These are phyloP conservation scores for rabbit (Oryctolagus cuniculus) DNA, from an alignment of 2,113 vertebrate species.

Conservation along the genomic window mOryCun1.1 NC_091449.1:55517501-55518000, in stretches of 20 bases:
- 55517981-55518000: too few relatives aligned
- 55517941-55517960: too few relatives aligned
- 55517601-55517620: slow-evolving; percentile 85
- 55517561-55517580: slow-evolving; percentile 99
- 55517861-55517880: too few relatives aligned
- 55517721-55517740: slow-evolving; percentile 50
- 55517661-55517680: not conserved
- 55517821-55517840: too few relatives aligned
- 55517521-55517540: slow-evolving; percentile 98
- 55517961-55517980: too few relatives aligned
- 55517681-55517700: slow-evolving; percentile 55
- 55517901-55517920: too few relatives aligned
- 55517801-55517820: slow-evolving; percentile 17
- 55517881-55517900: too few relatives aligned
- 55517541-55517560: slow-evolving; percentile 97
- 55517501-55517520: slow-evolving; percentile 96
- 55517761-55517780: slow-evolving; percentile 1
- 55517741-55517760: slow-evolving; percentile 17
- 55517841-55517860: too few relatives aligned
- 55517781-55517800: slow-evolving; percentile 51
- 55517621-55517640: slow-evolving; percentile 63
- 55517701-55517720: slow-evolving; percentile 58
- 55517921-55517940: too few relatives aligned
- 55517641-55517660: slow-evolving; percentile 15
- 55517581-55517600: slow-evolving; percentile 99